phyloP scores from a whole-genome alignment of 2,113 vertebrate species.

The Centropristis striata region DNA sequence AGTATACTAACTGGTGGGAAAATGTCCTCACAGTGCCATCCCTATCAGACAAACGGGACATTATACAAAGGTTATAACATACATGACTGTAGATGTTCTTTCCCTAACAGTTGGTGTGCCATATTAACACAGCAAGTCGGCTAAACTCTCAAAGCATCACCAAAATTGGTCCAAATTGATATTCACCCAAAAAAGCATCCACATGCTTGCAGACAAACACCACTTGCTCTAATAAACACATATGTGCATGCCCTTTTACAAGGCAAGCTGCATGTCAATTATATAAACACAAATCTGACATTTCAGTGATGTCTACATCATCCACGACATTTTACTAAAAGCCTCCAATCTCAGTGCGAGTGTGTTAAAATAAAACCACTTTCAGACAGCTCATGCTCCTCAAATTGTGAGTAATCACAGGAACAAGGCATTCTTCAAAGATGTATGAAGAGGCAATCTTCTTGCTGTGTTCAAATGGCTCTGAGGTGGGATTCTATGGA shows the following conservation, averaged over 20 bases:
- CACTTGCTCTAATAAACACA: background rate
- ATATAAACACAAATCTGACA: constrained; percentile 44
- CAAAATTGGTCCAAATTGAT: background rate
- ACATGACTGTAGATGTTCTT: no score
- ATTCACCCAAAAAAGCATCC: background rate
- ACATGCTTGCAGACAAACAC: background rate
- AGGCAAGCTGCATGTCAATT: constrained; percentile 8
- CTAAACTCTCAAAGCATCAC: background rate
- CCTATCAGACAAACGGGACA: no score
- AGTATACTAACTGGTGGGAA: no score
- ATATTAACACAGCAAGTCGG: background rate
- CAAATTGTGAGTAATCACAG: constrained; percentile 47
- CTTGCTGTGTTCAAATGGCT: constrained; percentile 13
- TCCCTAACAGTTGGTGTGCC: background rate
- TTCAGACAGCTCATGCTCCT: background rate
- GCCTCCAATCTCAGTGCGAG: constrained; percentile 14
- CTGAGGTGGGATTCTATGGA: constrained; percentile 5
- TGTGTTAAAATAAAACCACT: constrained; percentile 49
- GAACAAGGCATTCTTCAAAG: constrained; percentile 18
- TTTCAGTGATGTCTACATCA: constrained; percentile 43
- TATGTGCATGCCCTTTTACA: background rate
- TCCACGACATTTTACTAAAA: constrained; percentile 65
- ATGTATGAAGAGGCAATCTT: constrained; percentile 3
- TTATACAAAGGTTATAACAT: no score
- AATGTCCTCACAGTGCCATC: no score